Conservation (phyloP, 2,888 invertebrate genomes). For the Ferrisia virgata region DNA sequence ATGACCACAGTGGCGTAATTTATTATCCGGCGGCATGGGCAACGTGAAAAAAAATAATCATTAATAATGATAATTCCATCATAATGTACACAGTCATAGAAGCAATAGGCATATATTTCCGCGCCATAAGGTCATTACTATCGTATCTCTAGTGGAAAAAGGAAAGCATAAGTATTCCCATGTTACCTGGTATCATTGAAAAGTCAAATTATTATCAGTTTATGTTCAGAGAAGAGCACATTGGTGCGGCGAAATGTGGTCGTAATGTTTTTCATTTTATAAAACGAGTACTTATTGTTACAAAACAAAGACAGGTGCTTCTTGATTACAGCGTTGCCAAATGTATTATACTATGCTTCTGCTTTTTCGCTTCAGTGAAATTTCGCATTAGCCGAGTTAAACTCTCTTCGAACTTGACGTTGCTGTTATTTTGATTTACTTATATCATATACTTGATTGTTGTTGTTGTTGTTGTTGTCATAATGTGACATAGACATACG, state of each 20-base stretch:
- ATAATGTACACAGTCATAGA: background rate
- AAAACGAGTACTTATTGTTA: background rate
- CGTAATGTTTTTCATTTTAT: background rate
- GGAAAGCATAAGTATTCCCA: background rate
- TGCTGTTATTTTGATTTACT: background rate
- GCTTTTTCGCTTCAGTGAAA: background rate
- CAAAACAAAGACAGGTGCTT: background rate
- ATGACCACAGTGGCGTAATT: background rate
- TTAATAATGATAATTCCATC: background rate
- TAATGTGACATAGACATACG: no score
- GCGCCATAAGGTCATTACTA: conserved; percentile 17
- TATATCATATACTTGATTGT: background rate
- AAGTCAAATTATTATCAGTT: conserved; percentile 14
- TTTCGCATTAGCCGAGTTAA: background rate
- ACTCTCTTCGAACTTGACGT: background rate
- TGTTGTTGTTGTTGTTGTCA: no score
- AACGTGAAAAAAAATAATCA: conserved; percentile 1
- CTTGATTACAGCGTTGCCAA: background rate
- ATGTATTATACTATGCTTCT: background rate
- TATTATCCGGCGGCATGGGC: background rate
- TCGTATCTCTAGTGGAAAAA: background rate
- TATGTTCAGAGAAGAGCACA: background rate
- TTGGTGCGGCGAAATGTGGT: background rate
- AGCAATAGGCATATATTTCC: conserved; percentile 8
- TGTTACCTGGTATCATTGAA: background rate